Evolutionary conservation across 2,888 invertebrate species (phyloP).

Genomic region (Allacma fusca): DNA sequence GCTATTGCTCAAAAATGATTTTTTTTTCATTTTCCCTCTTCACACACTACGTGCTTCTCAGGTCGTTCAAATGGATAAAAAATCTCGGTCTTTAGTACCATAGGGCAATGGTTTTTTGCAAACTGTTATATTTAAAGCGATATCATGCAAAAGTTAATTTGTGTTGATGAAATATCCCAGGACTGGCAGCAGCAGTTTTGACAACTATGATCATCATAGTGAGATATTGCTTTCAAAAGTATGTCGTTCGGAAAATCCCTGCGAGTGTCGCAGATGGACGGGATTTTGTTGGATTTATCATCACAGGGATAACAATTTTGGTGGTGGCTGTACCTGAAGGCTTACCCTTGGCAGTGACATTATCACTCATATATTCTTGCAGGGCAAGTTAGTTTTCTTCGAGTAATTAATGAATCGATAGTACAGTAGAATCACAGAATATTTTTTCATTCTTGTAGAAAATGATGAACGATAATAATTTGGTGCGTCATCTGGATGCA

Average conservation of each 20-base stretch:
- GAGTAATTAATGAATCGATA: no score
- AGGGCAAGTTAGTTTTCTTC: slow-evolving; percentile 73
- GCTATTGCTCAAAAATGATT: no score
- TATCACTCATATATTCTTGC: slow-evolving; percentile 98
- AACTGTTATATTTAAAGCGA: no score
- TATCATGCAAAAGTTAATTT: no score
- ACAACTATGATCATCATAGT: slow-evolving; percentile 95
- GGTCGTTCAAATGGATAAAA: no score
- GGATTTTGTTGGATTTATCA: slow-evolving; percentile 89
- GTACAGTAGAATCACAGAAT: no score
- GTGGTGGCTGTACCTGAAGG: slow-evolving; percentile 99
- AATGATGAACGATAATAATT: slow-evolving; percentile 99
- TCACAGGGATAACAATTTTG: slow-evolving; percentile 99
- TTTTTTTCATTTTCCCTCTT: no score
- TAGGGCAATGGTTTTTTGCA: not conserved
- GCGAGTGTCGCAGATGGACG: slow-evolving; percentile 84
- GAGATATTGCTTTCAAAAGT: slow-evolving; percentile 91
- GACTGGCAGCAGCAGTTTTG: slow-evolving; percentile 94
- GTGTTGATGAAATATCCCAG: no score
- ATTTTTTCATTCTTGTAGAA: slow-evolving; percentile 70
- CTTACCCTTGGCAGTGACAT: slow-evolving; percentile 95
- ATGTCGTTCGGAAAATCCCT: slow-evolving; percentile 80
- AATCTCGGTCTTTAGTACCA: not conserved
- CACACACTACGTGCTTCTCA: no score
- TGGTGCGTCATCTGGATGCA: slow-evolving; percentile 98